These are phyloP conservation scores for Ophioninae sp. DNA, from an alignment of 2,888 invertebrate species.

Conservation along the genomic window DNA sequence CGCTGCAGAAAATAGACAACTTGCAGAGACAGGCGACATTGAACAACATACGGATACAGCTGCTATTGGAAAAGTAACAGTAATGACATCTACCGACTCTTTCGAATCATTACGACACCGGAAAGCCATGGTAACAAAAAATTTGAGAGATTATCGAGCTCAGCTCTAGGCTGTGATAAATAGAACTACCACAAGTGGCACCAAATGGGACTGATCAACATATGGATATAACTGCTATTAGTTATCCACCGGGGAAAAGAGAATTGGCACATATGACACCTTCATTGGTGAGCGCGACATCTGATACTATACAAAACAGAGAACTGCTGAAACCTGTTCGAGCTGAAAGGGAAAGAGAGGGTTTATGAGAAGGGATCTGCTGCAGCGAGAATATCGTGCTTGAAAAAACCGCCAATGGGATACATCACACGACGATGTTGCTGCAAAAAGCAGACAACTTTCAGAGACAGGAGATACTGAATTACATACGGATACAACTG, in stretches of 20 bases:
- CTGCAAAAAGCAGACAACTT: slow-evolving; percentile 12
- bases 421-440: not conserved
- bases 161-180: not conserved
- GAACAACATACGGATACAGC: slow-evolving; percentile 12
- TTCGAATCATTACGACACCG: not conserved
- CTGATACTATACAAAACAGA: slow-evolving; percentile 9
- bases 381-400: slow-evolving; percentile 16
- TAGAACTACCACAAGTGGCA: not conserved
- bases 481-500: slow-evolving; percentile 9
- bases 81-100: slow-evolving; percentile 14
- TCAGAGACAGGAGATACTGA: slow-evolving; percentile 9
- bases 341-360: slow-evolving; percentile 5
- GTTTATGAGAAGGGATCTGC: slow-evolving; percentile 1
- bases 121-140: not conserved
- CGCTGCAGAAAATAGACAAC: not conserved
- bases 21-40: slow-evolving; percentile 9
- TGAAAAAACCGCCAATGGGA: slow-evolving; percentile 2
- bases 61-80: slow-evolving; percentile 1
- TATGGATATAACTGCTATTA: not conserved
- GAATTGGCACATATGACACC: slow-evolving; percentile 5
- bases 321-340: slow-evolving; percentile 4
- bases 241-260: slow-evolving; percentile 6
- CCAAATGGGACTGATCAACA: slow-evolving; percentile 4
- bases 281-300: not conserved
- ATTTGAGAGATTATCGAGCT: slow-evolving; percentile 13